Conservation (phyloP, 1,140 invertebrate genomes). For the Venustaconcha ellipsiformis region DNA sequence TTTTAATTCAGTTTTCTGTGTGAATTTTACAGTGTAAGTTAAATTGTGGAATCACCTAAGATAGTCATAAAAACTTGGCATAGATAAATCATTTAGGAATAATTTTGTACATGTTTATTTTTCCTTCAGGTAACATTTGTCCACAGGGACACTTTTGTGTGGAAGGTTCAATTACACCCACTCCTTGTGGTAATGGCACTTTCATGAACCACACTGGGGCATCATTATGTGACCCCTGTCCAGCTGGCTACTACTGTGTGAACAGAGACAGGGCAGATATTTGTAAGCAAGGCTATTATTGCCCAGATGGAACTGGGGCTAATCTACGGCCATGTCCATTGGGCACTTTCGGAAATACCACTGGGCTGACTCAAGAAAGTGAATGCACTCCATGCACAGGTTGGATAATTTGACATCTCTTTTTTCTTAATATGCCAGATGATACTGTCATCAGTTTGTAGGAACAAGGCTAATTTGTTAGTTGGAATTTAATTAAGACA, state of each 20-base stretch:
- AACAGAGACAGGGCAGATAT: slow-evolving; percentile 61
- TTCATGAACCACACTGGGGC: slow-evolving; percentile 64
- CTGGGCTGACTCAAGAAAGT: slow-evolving; percentile 47
- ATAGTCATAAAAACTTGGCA: no score
- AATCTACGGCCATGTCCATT: slow-evolving; percentile 59
- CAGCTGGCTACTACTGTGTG: slow-evolving; percentile 58
- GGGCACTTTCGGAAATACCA: slow-evolving; percentile 62
- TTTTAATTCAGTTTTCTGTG: no score
- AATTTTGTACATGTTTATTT: slow-evolving; percentile 6
- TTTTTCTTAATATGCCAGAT: no score
- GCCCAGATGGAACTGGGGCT: slow-evolving; percentile 63
- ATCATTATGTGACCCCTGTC: slow-evolving; percentile 53
- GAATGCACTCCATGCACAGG: slow-evolving; percentile 64
- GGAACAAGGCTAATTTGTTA: no score
- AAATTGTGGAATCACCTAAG: no score
- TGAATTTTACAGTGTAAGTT: no score
- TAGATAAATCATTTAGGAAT: no score
- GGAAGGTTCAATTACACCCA: slow-evolving; percentile 43
- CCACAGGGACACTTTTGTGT: slow-evolving; percentile 57
- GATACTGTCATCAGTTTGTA: no score
- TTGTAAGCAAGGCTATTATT: slow-evolving; percentile 63
- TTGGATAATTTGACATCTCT: slow-evolving; percentile 17
- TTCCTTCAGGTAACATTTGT: slow-evolving; percentile 57
- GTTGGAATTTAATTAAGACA: no score
- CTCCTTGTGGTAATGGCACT: slow-evolving; percentile 58